Evolutionary conservation across 2,113 vertebrate genomes (phyloP).

Genomic region (Aphyosemion australe): DNA sequence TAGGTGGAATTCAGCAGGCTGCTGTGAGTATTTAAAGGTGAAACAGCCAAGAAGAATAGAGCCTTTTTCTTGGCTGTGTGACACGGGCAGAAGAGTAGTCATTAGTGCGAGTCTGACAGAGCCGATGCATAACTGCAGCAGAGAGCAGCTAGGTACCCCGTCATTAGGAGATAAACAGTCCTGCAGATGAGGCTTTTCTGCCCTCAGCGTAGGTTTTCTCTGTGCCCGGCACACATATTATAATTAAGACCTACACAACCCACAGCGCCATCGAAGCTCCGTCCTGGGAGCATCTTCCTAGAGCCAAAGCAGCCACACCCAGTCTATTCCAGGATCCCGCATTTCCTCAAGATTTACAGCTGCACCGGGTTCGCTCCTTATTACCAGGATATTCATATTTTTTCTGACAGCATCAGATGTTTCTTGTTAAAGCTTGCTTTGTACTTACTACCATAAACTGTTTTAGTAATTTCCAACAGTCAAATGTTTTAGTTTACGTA

Average conservation of each 20-base stretch:
- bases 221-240: constrained; percentile 22
- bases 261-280: constrained; percentile 13
- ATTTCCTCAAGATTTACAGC: constrained; percentile 16
- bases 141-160: constrained; percentile 26
- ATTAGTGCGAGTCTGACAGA: constrained; percentile 42
- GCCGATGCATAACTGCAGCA: constrained; percentile 19
- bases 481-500: no score
- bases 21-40: constrained; percentile 20
- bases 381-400: constrained; percentile 6
- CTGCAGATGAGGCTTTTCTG: constrained; percentile 40
- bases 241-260: constrained; percentile 45
- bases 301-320: constrained; percentile 62
- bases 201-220: constrained; percentile 14
- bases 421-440: background rate
- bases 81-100: constrained; percentile 17
- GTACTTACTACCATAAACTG: background rate
- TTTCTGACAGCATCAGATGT: background rate
- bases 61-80: constrained; percentile 13
- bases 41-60: constrained; percentile 22
- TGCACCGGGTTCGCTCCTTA: constrained; percentile 13
- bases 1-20: constrained; percentile 38
- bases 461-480: no score
- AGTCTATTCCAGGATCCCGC: constrained; percentile 49
- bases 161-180: constrained; percentile 39
- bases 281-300: constrained; percentile 48